Conservation (phyloP, 2,888 invertebrate genomes). For the Barypeithes pellucidus region DNA sequence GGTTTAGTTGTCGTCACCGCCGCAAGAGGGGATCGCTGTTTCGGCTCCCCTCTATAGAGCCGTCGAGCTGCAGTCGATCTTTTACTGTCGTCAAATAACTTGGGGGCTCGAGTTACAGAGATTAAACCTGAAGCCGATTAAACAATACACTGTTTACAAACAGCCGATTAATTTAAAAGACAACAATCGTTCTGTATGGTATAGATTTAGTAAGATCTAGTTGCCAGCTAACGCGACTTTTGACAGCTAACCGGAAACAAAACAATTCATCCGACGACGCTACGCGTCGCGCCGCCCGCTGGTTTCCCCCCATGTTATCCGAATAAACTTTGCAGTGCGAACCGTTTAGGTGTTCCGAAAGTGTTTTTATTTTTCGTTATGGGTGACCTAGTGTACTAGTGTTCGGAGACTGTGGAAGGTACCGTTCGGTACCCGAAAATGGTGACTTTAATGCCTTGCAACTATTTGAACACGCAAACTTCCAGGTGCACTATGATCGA, state of each 20-base stretch:
- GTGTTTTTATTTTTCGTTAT: constrained; percentile 31
- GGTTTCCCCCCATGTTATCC: constrained; percentile 1
- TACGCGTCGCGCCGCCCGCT: constrained; percentile 34
- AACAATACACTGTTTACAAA: constrained; percentile 43
- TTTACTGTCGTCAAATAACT: constrained; percentile 47
- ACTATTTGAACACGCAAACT: constrained; percentile 76
- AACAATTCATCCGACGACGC: constrained; percentile 2
- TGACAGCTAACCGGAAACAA: constrained; percentile 18
- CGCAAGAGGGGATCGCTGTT: constrained; percentile 57
- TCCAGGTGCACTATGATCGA: constrained; percentile 71
- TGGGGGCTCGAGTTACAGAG: constrained; percentile 45
- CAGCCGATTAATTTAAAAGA: constrained; percentile 17
- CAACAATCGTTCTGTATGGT: neutral
- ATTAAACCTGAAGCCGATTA: constrained; percentile 42
- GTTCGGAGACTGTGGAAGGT: constrained; percentile 46
- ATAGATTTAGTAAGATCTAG: too few relatives aligned
- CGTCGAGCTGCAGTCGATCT: constrained; percentile 51
- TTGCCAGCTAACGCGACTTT: neutral
- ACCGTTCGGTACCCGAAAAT: constrained; percentile 68
- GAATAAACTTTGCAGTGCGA: constrained; percentile 12
- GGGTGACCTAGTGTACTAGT: constrained; percentile 38
- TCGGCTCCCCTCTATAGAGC: constrained; percentile 54
- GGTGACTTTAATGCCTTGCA: constrained; percentile 81
- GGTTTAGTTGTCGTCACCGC: constrained; percentile 55
- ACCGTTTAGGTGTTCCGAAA: neutral